phyloP scores from a whole-genome alignment of 2,797 vertebrate species.

The Clangula hyemalis region DNA sequence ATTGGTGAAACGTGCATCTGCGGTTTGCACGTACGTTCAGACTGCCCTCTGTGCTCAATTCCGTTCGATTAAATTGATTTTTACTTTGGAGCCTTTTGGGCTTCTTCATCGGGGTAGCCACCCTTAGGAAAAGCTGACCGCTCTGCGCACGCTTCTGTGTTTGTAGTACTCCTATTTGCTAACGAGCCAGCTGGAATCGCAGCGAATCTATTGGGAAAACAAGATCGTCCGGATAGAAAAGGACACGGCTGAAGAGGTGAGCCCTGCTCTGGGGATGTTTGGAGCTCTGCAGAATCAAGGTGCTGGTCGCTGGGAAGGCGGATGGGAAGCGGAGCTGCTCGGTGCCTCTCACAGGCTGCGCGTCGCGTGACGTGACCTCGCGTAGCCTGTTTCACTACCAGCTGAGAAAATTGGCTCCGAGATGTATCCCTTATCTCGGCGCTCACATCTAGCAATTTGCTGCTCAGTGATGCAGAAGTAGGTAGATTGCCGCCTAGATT shows the following conservation, averaged over 20 bases:
- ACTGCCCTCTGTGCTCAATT: not conserved
- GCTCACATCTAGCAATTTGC: constrained; percentile 53
- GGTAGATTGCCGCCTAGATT: constrained; percentile 47
- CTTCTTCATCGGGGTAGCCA: not conserved
- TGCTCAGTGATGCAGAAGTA: constrained; percentile 50
- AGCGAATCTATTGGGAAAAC: constrained; percentile 98
- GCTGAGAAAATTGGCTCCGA: constrained; percentile 26
- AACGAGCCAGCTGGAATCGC: constrained; percentile 97
- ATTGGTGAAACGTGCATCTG: not conserved
- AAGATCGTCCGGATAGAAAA: constrained; percentile 98
- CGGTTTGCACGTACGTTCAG: not conserved
- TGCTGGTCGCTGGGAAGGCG: not conserved
- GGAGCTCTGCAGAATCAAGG: not conserved
- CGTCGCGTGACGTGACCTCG: not conserved
- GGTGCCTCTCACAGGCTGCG: rapidly evolving
- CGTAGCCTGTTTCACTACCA: not conserved
- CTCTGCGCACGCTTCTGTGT: not conserved
- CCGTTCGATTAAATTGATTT: not conserved
- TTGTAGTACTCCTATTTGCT: constrained; percentile 94
- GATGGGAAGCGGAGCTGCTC: not conserved
- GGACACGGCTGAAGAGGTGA: constrained; percentile 95
- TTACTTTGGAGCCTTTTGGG: not conserved
- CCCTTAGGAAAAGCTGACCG: not conserved
- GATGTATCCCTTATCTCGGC: not conserved
- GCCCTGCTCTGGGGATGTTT: not conserved